Evolutionary conservation across 2,888 invertebrate species (phyloP), one percentile per base, ranked within the genome.

Genomic region (Hedya salicella): DNA sequence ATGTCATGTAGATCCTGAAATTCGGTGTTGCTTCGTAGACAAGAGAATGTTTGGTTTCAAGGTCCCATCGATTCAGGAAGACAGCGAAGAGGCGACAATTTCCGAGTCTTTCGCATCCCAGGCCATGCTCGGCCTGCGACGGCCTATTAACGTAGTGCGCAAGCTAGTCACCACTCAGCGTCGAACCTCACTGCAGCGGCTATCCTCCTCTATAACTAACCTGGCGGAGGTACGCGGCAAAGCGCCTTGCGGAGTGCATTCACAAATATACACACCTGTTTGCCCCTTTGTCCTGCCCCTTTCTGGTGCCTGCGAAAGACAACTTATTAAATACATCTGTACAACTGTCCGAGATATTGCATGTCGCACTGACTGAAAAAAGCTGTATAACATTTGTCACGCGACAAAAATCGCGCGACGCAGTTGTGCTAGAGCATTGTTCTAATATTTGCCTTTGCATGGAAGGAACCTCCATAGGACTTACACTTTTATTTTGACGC

Each of bases 161-260:
- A 92, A 91, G 85, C 89, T 93, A 80, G 91, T 92, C 79, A 86
- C 88, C 69, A 86, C 89, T 71, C 92, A 89, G 71, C 88, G 91
- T 77, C 88, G 90, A 86, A 86, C 83, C 73, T 92, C 89, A 71
- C 84, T 91, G 80, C 92, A 92, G 75, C 86, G 89, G 74, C 87
- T 91, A 73, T 89, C 92, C 77, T 85, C 86, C 82, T 91, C 92
- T 78, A 86, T 92, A 70, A 92, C 87, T 86, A 92, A 92, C 82
- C 87, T 93, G 78, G 73, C 91, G 76, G 93, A 93, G 93, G 93
- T 93, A 93, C 79, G 82, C 82, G 84, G 82, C 80, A 70, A 71
- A 70, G 74, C 74, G 76, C 75, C 73, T 77, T 73, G 70, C 56
- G 75, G 80, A 70, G 87, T 86, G 86, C 85, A 86, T 82, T 87